These are phyloP conservation scores for Drusus annulatus DNA, from an alignment of 1,140 invertebrate species.

Conservation along the genomic window DNA sequence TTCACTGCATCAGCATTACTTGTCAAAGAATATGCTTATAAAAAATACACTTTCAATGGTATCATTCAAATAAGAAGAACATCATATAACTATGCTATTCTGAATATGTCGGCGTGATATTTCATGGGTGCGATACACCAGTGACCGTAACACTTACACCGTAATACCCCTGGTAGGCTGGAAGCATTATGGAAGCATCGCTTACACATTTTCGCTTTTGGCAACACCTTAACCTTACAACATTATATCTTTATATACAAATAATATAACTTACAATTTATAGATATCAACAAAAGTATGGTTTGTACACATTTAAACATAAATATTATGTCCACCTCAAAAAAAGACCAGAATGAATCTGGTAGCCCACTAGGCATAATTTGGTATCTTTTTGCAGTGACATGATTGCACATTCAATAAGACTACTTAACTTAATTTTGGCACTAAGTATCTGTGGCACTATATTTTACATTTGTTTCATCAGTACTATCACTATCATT, in stretches of 20 bases:
- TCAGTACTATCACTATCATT: constrained; percentile 66
- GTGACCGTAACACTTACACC: constrained; percentile 24
- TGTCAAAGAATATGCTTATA: constrained; percentile 57
- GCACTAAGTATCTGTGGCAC: constrained; percentile 74
- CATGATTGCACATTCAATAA: constrained; percentile 57
- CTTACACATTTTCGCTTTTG: constrained; percentile 37
- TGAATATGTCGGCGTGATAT: constrained; percentile 59
- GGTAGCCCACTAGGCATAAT: not conserved
- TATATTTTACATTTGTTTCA: constrained; percentile 69
- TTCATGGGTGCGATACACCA: constrained; percentile 42
- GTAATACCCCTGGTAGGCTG: constrained; percentile 32
- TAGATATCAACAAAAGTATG: constrained; percentile 40
- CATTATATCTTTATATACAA: constrained; percentile 17
- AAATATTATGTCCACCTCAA: constrained; percentile 17
- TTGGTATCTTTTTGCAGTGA: constrained; percentile 45
- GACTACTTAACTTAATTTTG: constrained; percentile 67
- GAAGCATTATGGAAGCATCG: constrained; percentile 47
- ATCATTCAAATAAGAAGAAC: constrained; percentile 51
- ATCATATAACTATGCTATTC: constrained; percentile 47
- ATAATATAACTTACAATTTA: constrained; percentile 46
- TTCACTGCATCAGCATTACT: constrained; percentile 55
- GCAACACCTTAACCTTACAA: constrained; percentile 48
- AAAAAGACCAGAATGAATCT: not conserved
- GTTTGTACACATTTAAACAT: constrained; percentile 55
- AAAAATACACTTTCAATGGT: constrained; percentile 58